Conservation (phyloP, 2,888 invertebrate genomes). For the Phaedon cochleariae region DNA sequence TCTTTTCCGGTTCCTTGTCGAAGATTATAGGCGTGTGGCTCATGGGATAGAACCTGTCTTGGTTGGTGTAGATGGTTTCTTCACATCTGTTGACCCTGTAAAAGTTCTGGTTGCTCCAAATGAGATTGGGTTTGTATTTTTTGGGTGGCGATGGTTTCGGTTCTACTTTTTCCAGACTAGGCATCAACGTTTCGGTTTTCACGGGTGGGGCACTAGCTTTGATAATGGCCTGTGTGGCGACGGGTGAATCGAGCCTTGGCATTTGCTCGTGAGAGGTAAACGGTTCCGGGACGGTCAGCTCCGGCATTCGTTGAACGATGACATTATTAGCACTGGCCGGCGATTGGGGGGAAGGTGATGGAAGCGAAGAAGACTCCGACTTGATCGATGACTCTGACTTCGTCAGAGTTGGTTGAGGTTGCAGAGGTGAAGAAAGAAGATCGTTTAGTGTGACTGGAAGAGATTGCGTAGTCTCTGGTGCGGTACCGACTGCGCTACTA, state of each 20-base stretch:
- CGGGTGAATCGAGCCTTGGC: slow-evolving; percentile 40
- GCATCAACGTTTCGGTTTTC: no score
- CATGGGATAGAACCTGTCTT: slow-evolving; percentile 58
- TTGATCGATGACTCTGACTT: neutral
- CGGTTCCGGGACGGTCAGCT: slow-evolving; percentile 38
- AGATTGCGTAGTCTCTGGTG: neutral
- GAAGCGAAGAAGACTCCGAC: neutral
- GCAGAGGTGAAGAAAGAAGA: no score
- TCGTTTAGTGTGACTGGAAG: no score
- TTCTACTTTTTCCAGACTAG: slow-evolving; percentile 9
- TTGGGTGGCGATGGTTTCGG: slow-evolving; percentile 26
- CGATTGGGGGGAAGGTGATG: no score
- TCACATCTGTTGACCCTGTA: slow-evolving; percentile 55
- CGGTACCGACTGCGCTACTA: neutral
- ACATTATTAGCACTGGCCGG: neutral
- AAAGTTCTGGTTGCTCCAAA: slow-evolving; percentile 51
- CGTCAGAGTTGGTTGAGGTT: neutral
- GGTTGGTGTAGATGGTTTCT: slow-evolving; percentile 48
- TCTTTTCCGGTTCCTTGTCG: slow-evolving; percentile 23
- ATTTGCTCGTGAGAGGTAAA: slow-evolving; percentile 42
- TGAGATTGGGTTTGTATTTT: slow-evolving; percentile 44
- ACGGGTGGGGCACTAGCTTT: no score
- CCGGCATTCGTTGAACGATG: slow-evolving; percentile 36
- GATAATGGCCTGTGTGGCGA: slow-evolving; percentile 11
- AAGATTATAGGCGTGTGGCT: slow-evolving; percentile 53